Conservation (phyloP, 2,888 invertebrate species). For the Trimorus sp. region DNA sequence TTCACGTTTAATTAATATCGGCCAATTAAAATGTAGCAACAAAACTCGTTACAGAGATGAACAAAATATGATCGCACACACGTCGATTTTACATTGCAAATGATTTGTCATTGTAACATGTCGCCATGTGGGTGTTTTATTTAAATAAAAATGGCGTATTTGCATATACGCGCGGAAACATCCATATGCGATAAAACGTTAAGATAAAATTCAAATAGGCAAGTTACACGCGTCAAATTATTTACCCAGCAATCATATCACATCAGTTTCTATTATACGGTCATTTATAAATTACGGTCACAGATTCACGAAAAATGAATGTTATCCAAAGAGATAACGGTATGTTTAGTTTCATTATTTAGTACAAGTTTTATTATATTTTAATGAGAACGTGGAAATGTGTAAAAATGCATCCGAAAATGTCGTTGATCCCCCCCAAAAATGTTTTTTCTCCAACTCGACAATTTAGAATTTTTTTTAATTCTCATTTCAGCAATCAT, state of each 20-base stretch:
- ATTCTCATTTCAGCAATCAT: too few species aligned
- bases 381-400: too few species aligned
- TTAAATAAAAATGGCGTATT: slow-evolving; percentile 49
- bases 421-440: too few species aligned
- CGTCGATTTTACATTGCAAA: slow-evolving; percentile 54
- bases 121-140: slow-evolving; percentile 39
- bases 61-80: slow-evolving; percentile 41
- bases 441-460: too few species aligned
- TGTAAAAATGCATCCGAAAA: too few species aligned
- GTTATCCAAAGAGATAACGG: slow-evolving; percentile 12
- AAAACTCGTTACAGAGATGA: slow-evolving; percentile 32
- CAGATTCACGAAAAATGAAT: too few species aligned
- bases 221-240: slow-evolving; percentile 45
- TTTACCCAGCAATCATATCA: slow-evolving; percentile 35
- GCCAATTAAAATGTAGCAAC: slow-evolving; percentile 27
- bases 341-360: slow-evolving; percentile 1
- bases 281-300: slow-evolving; percentile 26
- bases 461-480: too few species aligned
- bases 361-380: too few species aligned
- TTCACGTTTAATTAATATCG: slow-evolving; percentile 25
- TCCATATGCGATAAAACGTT: slow-evolving; percentile 46
- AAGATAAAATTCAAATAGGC: slow-evolving; percentile 56
- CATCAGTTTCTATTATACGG: slow-evolving; percentile 46
- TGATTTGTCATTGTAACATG: slow-evolving; percentile 48
- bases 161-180: slow-evolving; percentile 46